Evolutionary conservation across 2,113 vertebrate species (phyloP).

Genomic region (Pheucticus melanocephalus): DNA sequence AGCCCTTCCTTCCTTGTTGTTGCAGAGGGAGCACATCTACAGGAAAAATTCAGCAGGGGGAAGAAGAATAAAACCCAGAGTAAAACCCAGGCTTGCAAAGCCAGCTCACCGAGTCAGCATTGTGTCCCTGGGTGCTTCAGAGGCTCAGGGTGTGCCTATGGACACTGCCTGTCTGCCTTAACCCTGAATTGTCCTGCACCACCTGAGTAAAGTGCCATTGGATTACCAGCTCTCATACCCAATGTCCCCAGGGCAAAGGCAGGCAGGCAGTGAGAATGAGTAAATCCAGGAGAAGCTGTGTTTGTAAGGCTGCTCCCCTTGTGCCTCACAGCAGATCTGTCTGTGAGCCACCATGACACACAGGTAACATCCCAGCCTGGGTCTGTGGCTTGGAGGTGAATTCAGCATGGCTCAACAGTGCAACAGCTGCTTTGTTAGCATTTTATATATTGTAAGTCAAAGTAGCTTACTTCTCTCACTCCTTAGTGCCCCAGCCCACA

Average conservation of each 20-base stretch:
- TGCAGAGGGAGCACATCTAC: background rate
- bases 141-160: accelerated
- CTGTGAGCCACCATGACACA: accelerated
- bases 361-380: background rate
- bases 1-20: background rate
- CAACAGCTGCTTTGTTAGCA: background rate
- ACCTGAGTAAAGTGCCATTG: accelerated
- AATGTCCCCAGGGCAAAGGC: background rate
- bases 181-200: too few species aligned
- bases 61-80: background rate
- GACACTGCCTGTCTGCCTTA: background rate
- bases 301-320: background rate
- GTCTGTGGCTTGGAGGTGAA: background rate
- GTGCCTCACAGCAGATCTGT: background rate
- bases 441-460: background rate
- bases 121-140: background rate
- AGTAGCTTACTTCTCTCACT: background rate
- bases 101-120: background rate
- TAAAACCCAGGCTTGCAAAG: background rate
- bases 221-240: background rate
- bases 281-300: background rate
- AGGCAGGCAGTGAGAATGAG: background rate
- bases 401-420: background rate
- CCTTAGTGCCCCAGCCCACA: background rate
- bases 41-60: background rate